Conservation (phyloP, 2,797 vertebrate species). For the Esox masquinongy region DNA sequence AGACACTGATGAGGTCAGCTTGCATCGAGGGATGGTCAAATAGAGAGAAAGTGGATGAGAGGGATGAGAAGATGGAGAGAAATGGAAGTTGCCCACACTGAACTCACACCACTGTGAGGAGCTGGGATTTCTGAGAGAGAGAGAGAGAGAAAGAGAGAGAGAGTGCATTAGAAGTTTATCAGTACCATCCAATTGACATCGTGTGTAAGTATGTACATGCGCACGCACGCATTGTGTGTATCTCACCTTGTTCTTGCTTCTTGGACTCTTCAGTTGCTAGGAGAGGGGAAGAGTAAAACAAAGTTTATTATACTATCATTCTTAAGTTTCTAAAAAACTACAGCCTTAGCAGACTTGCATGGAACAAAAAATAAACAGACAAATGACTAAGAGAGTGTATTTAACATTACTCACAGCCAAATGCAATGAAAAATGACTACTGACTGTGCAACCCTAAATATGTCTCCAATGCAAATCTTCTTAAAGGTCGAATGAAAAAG, state of each 20-base stretch:
- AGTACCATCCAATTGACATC: background rate
- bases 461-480: slow-evolving; percentile 78
- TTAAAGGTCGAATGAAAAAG: slow-evolving; percentile 76
- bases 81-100: slow-evolving; percentile 29
- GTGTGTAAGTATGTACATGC: background rate
- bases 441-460: slow-evolving; percentile 74
- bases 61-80: slow-evolving; percentile 48
- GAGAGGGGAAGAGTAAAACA: slow-evolving; percentile 17
- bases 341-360: slow-evolving; percentile 35
- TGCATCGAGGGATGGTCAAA: slow-evolving; percentile 50
- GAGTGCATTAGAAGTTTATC: background rate
- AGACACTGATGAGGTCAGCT: slow-evolving; percentile 20
- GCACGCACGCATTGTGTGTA: background rate
- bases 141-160: slow-evolving; percentile 28
- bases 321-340: slow-evolving; percentile 14
- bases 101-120: slow-evolving; percentile 19
- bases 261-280: slow-evolving; percentile 64
- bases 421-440: slow-evolving; percentile 75
- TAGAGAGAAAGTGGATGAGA: slow-evolving; percentile 47
- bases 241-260: slow-evolving; percentile 67
- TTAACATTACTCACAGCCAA: slow-evolving; percentile 77
- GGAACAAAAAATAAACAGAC: slow-evolving; percentile 62
- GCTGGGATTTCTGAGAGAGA: slow-evolving; percentile 48
- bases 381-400: slow-evolving; percentile 71
- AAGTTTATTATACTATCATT: slow-evolving; percentile 42